A percentile compares a stretch with the other conserved stretches of the same genome.
Evolutionary conservation across 1,140 invertebrate genomes (phyloP).

Genomic region (Dysdera silvatica): DNA sequence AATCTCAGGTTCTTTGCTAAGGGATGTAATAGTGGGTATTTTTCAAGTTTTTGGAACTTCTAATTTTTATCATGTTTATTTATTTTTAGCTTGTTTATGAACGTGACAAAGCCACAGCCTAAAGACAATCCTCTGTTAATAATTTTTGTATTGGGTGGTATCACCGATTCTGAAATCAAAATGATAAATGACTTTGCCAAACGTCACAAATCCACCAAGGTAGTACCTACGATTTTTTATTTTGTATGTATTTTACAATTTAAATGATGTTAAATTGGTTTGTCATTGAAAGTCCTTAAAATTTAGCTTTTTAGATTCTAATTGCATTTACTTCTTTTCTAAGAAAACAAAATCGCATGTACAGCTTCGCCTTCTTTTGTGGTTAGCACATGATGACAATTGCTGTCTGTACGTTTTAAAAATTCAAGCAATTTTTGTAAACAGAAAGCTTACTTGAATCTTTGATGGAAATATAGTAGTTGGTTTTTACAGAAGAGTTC

Average conservation of each 20-base stretch:
- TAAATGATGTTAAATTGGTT: not conserved
- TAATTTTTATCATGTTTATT: not conserved
- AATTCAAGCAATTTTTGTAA: too few relatives aligned
- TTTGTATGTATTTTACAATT: not conserved
- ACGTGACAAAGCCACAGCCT: constrained; percentile 31
- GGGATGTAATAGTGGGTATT: not conserved
- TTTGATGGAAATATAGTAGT: not conserved
- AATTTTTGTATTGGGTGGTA: constrained; percentile 28
- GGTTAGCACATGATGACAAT: too few relatives aligned
- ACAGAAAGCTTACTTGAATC: not conserved
- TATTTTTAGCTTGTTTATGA: constrained; percentile 31
- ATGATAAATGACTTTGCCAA: constrained; percentile 14
- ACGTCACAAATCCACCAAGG: not conserved
- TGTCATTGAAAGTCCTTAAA: not conserved
- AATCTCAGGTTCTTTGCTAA: not conserved
- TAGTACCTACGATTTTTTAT: not conserved
- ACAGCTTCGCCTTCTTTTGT: too few relatives aligned
- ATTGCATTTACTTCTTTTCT: not conserved
- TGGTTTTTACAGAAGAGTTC: too few relatives aligned
- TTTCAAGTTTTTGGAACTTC: not conserved
- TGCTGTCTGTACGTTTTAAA: too few relatives aligned
- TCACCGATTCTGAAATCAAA: constrained; percentile 30
- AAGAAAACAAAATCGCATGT: too few relatives aligned
- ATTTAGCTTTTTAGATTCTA: not conserved
- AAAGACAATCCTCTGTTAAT: constrained; percentile 29